Evolutionary conservation across 2,113 vertebrate genomes (phyloP), one percentile per base, ranked within the genome.

Genomic region (Trichechus manatus): DNA sequence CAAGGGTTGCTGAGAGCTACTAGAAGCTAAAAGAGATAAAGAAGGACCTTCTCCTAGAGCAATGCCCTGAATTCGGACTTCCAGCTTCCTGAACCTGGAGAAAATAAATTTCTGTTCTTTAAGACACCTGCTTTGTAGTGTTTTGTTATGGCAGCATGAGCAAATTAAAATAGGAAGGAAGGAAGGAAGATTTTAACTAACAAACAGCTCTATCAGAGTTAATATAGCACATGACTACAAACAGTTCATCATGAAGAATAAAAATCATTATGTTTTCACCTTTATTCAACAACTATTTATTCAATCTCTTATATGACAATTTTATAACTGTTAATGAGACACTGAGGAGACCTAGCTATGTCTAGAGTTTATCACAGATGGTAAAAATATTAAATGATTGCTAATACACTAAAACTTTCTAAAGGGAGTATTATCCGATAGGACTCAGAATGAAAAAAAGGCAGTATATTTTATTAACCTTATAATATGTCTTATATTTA

Each of bases 251-350:
- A 36, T 39, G 22, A 23, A 42, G 9, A 27, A 95, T 72, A 78
- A 89, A 94, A 88, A 72, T 61, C 44, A 85, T 36, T 80, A 81
- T 50, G 17, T 90, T 88, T 88, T 74, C 68, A 94, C 78, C 9
- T 92, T 80, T 85, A 89, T 56, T 19, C 2, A 78, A 66, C 20
- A 61, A 68, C 23, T 95, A 39, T 42, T 91, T 36, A 50, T 68
- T 75, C 23, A 36, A 7, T 68, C 79, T 89, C 27, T 72, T 61
- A 74, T 81, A 39, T 17, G 87, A 61, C 53, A 74, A 81, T 74
- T 93, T 81, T 66, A 86, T 47, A 95, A 74, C 23, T 91, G 5
- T 91, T 81, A 78, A 39, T 66, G 44, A 89, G 82, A 84, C 27
- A 56, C 23, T n/a, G 33, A 94, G 39, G 95, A 79, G 47, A 20